A percentile compares a stretch with the other conserved stretches of the same genome.
phyloP scores from a whole-genome alignment of 2,797 vertebrate genomes.

The Chrysocyon brachyurus region DNA sequence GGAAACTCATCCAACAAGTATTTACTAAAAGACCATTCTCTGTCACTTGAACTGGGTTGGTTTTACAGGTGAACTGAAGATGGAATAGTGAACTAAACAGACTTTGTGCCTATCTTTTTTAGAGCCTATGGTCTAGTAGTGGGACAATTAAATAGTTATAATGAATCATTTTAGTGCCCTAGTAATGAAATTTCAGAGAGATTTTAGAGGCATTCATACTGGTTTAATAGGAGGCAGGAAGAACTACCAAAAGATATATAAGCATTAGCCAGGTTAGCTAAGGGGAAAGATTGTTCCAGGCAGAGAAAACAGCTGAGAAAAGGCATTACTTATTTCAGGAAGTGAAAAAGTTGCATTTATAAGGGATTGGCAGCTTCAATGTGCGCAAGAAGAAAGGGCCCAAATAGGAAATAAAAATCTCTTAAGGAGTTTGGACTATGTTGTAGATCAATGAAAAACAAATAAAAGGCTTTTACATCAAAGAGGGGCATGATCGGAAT shows the following conservation, averaged over 20 bases:
- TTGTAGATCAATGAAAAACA: neutral
- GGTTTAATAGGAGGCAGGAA: neutral
- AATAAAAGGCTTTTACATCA: conserved; percentile 25
- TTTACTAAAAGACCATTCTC: neutral
- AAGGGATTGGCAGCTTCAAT: neutral
- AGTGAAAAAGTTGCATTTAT: neutral
- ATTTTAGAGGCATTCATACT: neutral
- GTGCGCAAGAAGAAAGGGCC: neutral
- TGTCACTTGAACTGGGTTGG: neutral
- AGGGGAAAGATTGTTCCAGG: neutral
- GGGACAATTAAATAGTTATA: neutral
- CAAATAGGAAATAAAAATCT: neutral
- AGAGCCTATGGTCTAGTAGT: neutral
- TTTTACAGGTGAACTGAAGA: neutral
- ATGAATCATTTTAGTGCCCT: neutral
- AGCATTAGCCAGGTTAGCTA: neutral
- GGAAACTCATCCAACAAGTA: neutral
- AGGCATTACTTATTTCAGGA: conserved; percentile 39
- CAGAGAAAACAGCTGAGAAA: neutral
- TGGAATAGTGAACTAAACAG: neutral
- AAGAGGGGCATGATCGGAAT: neutral
- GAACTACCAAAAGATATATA: neutral
- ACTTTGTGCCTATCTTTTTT: neutral
- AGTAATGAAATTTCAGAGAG: neutral
- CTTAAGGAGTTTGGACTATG: neutral